Evolutionary conservation across 2,797 vertebrate genomes (phyloP).

Genomic region (Pseudomugil gertrudae): DNA sequence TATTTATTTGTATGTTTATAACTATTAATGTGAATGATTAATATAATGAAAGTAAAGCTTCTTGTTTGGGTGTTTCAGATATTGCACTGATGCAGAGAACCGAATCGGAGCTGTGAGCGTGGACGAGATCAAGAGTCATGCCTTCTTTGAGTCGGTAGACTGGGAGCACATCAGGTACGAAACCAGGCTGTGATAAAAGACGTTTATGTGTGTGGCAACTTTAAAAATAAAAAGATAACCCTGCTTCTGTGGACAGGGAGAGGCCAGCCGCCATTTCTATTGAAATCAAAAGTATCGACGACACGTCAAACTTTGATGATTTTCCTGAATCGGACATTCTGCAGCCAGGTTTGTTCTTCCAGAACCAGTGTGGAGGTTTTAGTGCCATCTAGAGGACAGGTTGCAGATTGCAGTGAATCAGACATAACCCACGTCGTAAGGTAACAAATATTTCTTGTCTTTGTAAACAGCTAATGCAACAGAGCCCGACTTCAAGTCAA

Average conservation of each 20-base stretch:
- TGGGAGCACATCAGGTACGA: slow-evolving; percentile 98
- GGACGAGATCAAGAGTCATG: slow-evolving; percentile 94
- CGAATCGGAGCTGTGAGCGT: slow-evolving; percentile 91
- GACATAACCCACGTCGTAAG: neutral
- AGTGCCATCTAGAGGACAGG: slow-evolving; percentile 14
- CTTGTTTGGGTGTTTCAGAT: no score
- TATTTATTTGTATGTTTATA: no score
- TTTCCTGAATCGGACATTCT: slow-evolving; percentile 98
- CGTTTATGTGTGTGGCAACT: no score
- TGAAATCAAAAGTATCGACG: slow-evolving; percentile 97
- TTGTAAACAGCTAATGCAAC: slow-evolving; percentile 87
- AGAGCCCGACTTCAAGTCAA: slow-evolving; percentile 97
- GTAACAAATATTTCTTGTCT: slow-evolving; percentile 24
- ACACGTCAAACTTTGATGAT: slow-evolving; percentile 97
- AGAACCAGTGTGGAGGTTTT: neutral
- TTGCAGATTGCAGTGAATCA: neutral
- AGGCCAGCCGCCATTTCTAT: slow-evolving; percentile 96
- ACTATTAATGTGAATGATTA: no score
- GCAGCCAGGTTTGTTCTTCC: slow-evolving; percentile 87
- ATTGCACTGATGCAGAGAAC: slow-evolving; percentile 94
- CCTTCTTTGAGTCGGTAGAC: slow-evolving; percentile 96
- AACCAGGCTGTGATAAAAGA: neutral
- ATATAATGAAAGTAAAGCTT: no score
- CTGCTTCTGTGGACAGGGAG: slow-evolving; percentile 80
- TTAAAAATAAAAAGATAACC: neutral